Evolutionary conservation across 2,113 vertebrate species (phyloP).

Genomic region (Neotoma lepida): DNA sequence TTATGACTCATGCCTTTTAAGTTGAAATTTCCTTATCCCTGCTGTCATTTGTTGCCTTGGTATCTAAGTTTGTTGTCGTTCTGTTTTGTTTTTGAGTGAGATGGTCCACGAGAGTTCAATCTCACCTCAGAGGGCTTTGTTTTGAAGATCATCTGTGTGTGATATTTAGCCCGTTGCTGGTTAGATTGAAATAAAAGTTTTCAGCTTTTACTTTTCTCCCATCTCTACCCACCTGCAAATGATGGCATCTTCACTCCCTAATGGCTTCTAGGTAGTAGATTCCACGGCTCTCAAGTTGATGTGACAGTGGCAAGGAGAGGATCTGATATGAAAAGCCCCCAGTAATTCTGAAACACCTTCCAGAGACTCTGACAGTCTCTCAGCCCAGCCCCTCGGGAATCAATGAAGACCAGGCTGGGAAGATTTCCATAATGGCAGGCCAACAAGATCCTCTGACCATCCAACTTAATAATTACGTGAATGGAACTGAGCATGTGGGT

Average conservation of each 20-base stretch:
- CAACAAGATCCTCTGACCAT: not conserved
- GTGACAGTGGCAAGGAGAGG: not conserved
- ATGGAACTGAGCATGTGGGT: not conserved
- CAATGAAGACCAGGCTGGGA: not conserved
- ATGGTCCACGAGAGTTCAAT: not conserved
- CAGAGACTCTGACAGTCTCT: not conserved
- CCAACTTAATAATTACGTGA: not conserved
- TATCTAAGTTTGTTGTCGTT: not conserved
- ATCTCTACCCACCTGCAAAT: not conserved
- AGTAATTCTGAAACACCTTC: not conserved
- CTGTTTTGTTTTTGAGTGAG: not conserved
- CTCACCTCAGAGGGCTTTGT: not conserved
- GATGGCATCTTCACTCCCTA: not conserved
- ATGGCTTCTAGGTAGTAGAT: not conserved
- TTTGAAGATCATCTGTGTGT: not conserved
- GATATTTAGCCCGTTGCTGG: not conserved
- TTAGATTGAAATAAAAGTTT: not conserved
- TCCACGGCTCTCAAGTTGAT: not conserved
- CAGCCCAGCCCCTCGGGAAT: not conserved
- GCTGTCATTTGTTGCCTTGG: not conserved
- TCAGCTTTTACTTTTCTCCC: not conserved
- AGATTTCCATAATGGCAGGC: not conserved
- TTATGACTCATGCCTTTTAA: conserved; percentile 27
- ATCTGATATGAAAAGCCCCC: not conserved
- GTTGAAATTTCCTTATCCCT: not conserved